Percentiles rank a stretch among this genome's conserved stretches.
Evolutionary conservation across 2,113 vertebrate genomes (phyloP).

Genomic region (Chloropsis hardwickii): DNA sequence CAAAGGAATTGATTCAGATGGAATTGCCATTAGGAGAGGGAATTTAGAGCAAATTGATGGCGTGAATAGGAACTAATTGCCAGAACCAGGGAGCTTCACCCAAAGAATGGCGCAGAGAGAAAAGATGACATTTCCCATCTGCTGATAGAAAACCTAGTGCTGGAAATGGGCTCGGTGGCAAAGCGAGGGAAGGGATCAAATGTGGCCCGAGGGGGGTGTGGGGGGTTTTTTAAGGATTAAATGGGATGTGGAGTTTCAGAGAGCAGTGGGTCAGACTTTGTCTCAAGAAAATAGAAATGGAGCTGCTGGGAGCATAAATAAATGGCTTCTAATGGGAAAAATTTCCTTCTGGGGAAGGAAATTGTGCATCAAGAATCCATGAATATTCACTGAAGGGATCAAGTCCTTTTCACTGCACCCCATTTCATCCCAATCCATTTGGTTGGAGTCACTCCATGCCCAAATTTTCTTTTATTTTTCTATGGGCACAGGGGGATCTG

Average conservation of each 20-base stretch:
- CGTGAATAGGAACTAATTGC: constrained; percentile 3
- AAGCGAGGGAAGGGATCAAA: background rate
- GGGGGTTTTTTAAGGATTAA: background rate
- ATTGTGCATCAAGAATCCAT: background rate
- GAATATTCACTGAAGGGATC: background rate
- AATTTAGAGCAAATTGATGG: background rate
- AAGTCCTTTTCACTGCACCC: background rate
- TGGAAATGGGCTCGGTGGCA: background rate
- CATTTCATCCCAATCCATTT: background rate
- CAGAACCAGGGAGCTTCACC: constrained; percentile 13
- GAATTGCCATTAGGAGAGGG: background rate
- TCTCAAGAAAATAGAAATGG: background rate
- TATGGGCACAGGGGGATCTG: background rate
- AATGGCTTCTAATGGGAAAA: background rate
- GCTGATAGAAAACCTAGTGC: background rate
- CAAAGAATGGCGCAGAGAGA: background rate
- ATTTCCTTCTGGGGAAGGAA: background rate
- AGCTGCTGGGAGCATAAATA: background rate
- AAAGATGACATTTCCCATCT: background rate
- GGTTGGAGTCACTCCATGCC: background rate
- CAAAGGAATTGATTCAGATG: constrained; percentile 15
- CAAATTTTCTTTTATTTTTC: background rate
- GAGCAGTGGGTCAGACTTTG: background rate
- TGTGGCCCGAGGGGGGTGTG: background rate
- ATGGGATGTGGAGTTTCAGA: background rate